Evolutionary conservation across 2,888 invertebrate genomes (phyloP), one percentile per base, ranked within the genome.

Genomic region (Gymnoscelis rufifasciata): DNA sequence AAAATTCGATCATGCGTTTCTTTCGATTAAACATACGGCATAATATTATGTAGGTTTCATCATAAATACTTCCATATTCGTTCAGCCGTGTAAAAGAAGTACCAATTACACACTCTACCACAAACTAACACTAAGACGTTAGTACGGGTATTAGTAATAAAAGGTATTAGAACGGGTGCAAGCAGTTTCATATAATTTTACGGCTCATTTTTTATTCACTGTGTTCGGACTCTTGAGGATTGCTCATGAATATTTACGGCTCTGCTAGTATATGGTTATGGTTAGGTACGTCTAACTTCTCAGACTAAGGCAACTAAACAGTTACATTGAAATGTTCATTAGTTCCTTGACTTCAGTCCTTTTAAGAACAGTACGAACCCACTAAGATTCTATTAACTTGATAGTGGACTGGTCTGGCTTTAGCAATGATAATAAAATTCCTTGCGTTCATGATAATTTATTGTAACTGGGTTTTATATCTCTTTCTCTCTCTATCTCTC

Each of bases 161-260:
- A 6, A 19, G n/a, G n/a, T n/a, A n/a, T 27, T 5, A 29, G 12
- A 13, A 12, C 12, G 12, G 1, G 12, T 13, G 3, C 29, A 7
- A 6, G n/a, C n/a, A 12, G 7, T 0, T 2, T 19, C 10, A 1
- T 10, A 35, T 6, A 0, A 10, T 6, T 11, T 35, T 40, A 24
- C 15, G 3, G 40, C 47, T 42, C 7, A 4, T 7, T 23, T 1
- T 19, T 5, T n/a, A n/a, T 31, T 37, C 31, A 27, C 47, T 47
- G 10, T 27, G 41, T 8, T 46, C 55, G 51, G 57, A 68, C 45
- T 63, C 65, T 58, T 61, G 57, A 59, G 54, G 58, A 48, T 51
- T 52, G 56, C 66, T 69, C 71, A 72, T 72, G 71, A 70, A 73
- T 72, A 72, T 72, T 68, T 67, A 71, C 55, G 54, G 54, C 59